Base-by-base conservation (phyloP, 2,113 vertebrate species). In the Corythornis cristatus region DNA sequence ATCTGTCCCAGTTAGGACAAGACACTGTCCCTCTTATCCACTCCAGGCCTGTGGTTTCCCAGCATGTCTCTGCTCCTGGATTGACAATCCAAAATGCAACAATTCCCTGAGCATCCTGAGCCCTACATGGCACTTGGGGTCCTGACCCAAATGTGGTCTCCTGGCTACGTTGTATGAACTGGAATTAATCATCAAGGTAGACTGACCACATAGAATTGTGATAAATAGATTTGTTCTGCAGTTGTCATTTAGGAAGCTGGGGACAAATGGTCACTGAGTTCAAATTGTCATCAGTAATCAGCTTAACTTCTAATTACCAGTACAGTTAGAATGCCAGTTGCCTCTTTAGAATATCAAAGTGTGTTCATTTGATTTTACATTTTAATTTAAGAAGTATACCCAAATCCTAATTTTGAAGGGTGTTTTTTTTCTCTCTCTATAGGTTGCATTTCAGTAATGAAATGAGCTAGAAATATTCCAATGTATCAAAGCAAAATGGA, bases 401-500 rank as follows among this genome's bases (percentile, higher is more conserved):
- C 15, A 88, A 93, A 83, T 9, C 31, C 25, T 88, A 42, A 75
- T 91, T 87, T 73, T 16, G 89, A 66, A 15, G 26, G 60, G 8
- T 45, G 2, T 7, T 68, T 71, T 21, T 62, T 62, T 3, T 51
- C 5, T 66, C 6, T 58, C 9, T 45, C 7, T 42, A 5, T 35
- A 43, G 14, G 22, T 40, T 87, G 60, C 54, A 64, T 88, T 89
- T 93, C 71, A 70, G 74, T 58, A 70, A 53, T 33, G 42, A 94
- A 93, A 85, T 54, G 45, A 91, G 31, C 46, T 73, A 70, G 46
- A 79, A 93, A 70, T 79, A 93, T 50, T 95, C 58, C 46, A 89
- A 3, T 85, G 78, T 75, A 88, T 96, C 94, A 94, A 88, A 95
- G 56, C 72, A 88, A 94, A 94, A 88, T 94, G 48, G 61, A 93